These are phyloP conservation scores for Agonopterix arenella DNA, from an alignment of 2,888 invertebrate genomes.

Conservation along the genomic window DNA sequence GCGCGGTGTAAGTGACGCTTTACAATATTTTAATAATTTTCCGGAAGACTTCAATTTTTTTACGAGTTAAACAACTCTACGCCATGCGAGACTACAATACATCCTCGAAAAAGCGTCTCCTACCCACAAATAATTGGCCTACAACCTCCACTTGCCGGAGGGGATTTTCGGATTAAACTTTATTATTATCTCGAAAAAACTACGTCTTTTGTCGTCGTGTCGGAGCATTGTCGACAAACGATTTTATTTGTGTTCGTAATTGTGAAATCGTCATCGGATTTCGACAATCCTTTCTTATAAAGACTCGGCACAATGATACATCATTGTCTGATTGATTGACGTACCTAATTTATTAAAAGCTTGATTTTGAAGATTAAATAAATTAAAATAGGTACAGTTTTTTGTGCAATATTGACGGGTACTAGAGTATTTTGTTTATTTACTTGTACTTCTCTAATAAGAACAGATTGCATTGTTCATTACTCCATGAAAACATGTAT, in stretches of 20 bases:
- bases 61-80: too few relatives aligned
- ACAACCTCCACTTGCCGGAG: conserved; percentile 45
- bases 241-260: conserved; percentile 22
- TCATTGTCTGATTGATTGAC: not conserved
- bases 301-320: not conserved
- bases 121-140: conserved; percentile 57
- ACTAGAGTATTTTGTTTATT: too few relatives aligned
- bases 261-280: conserved; percentile 9
- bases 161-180: conserved; percentile 63
- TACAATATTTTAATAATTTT: too few relatives aligned
- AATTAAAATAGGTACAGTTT: too few relatives aligned
- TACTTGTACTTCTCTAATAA: too few relatives aligned
- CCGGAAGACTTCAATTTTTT: too few relatives aligned
- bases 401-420: too few relatives aligned
- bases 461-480: too few relatives aligned
- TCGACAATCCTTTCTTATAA: not conserved
- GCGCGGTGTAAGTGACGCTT: too few relatives aligned
- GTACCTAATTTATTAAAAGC: not conserved
- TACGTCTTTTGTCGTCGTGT: conserved; percentile 33
- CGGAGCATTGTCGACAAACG: conserved; percentile 27
- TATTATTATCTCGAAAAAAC: conserved; percentile 28
- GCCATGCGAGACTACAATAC: too few relatives aligned
- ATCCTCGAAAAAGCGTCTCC: conserved; percentile 18
- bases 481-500: too few relatives aligned
- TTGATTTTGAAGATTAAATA: too few relatives aligned